phyloP scores from a whole-genome alignment of 2,888 invertebrate species.

The Cantharis rustica region DNA sequence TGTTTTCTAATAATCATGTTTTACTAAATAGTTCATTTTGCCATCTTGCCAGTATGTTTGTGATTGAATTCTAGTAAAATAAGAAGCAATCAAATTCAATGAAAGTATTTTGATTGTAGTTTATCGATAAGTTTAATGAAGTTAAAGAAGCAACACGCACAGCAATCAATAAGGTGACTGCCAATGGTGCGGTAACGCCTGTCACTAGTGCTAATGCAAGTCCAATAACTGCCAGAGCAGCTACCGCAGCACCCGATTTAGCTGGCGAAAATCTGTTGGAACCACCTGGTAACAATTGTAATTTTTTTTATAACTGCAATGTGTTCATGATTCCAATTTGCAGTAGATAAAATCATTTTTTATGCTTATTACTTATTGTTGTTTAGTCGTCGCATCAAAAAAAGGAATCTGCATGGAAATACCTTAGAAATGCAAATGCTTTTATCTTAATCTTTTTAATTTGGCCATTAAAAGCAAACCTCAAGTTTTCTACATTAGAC shows the following conservation, averaged over 20 bases:
- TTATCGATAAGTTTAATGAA: constrained; percentile 98
- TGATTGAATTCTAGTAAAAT: not conserved
- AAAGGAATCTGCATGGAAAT: too few species aligned
- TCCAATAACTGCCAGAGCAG: constrained; percentile 75
- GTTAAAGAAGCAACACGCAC: constrained; percentile 92
- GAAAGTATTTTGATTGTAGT: constrained; percentile 62
- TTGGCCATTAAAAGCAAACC: too few species aligned
- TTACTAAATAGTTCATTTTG: too few species aligned
- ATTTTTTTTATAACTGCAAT: not conserved
- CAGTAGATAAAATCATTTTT: not conserved
- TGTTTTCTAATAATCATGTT: not conserved
- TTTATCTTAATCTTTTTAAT: too few species aligned
- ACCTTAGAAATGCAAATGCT: too few species aligned
- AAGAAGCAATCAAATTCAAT: not conserved
- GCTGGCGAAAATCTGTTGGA: constrained; percentile 56
- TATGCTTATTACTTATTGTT: not conserved
- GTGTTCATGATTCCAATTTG: not conserved
- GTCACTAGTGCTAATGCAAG: constrained; percentile 88
- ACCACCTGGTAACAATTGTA: constrained; percentile 52
- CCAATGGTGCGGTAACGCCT: constrained; percentile 76
- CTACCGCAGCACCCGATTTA: constrained; percentile 59
- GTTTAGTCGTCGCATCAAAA: too few species aligned
- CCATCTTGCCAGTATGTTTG: too few species aligned
- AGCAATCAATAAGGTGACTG: constrained; percentile 67
- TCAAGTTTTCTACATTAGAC: too few species aligned